Base-by-base conservation (phyloP, 2,888 invertebrate species). In the Plagodis dolabraria region DNA sequence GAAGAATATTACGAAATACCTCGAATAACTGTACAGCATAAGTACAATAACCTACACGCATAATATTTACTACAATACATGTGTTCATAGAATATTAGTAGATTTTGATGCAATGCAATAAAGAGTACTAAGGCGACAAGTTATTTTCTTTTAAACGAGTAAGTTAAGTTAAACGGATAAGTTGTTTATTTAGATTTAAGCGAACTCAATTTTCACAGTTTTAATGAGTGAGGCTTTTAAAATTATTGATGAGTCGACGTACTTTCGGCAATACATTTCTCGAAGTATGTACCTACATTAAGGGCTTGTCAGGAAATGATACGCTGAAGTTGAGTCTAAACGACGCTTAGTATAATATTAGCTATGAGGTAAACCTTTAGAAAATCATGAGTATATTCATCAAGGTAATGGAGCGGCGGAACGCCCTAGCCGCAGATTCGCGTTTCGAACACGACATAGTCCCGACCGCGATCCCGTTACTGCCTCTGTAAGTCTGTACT, bases 401-500 rank as follows among this genome's bases (percentile, higher is more conserved):
- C 10, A 7, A 36, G 33, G 8, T 52, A 57, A 55, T 50, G 35
- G 53, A 42, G 57, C 47, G n/a, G 12, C 33, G 58, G 67, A 57
- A 66, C 57, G 52, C 56, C 66, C 49, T 64, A 55, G 49, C 57
- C 55, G 51, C 59, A 49, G 57, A 61, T 54, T 51, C 56, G 69
- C 69, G 59, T 57, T 57, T 65, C 46, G 63, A 63, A 75, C 72
- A 74, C 72, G 72, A 70, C 69, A 70, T 70, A 69, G 68, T 67
- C 74, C 67, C 65, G 64, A 59, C 60, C 60, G 54, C 46, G 53
- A 69, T 79, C 74, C 85, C 83, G 83, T 84, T 84, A 83, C 67
- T 62, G 72, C 68, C 68, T 22, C 22, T 22, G 4, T 22, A 22
- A 22, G 22, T 22, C 1, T 61, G 67, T 73, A 42, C 49, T 47